Percentiles rank a stretch among this genome's conserved stretches.
Evolutionary conservation across 2,797 vertebrate genomes (phyloP).

Genomic region (Pangasius sanitwongsei): DNA sequence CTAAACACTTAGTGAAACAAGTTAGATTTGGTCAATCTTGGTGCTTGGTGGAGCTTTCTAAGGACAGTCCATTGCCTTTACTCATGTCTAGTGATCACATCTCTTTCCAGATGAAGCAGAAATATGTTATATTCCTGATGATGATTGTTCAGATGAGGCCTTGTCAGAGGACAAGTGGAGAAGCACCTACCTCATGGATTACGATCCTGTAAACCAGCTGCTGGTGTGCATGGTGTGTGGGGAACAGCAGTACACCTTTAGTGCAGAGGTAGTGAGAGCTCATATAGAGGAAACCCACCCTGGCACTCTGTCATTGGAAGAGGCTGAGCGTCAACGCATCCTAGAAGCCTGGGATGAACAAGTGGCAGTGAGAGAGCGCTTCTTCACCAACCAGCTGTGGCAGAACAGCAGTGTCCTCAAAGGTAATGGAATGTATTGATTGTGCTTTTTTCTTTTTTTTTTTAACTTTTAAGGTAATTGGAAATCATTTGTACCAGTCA

Average conservation of each 20-base stretch:
- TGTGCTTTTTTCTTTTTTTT: no score
- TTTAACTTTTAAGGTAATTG: not conserved
- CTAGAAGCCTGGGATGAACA: slow-evolving; percentile 85
- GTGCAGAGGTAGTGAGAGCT: slow-evolving; percentile 77
- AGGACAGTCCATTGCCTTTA: not conserved
- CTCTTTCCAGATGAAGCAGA: slow-evolving; percentile 62
- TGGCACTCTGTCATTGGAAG: slow-evolving; percentile 76
- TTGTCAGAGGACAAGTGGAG: slow-evolving; percentile 70
- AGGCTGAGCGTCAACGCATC: slow-evolving; percentile 74
- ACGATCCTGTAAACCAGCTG: slow-evolving; percentile 84
- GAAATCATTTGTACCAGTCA: not conserved
- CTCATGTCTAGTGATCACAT: not conserved
- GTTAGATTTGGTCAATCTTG: not conserved
- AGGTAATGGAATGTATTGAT: slow-evolving; percentile 57
- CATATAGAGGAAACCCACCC: slow-evolving; percentile 88
- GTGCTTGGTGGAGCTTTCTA: not conserved
- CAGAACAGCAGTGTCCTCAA: slow-evolving; percentile 62
- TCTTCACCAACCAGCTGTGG: slow-evolving; percentile 80
- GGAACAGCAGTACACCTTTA: slow-evolving; percentile 82
- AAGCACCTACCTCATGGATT: slow-evolving; percentile 87
- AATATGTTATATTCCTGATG: slow-evolving; percentile 48
- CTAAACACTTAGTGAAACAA: not conserved
- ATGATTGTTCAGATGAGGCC: slow-evolving; percentile 52
- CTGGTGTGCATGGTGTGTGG: slow-evolving; percentile 92
- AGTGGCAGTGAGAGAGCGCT: slow-evolving; percentile 76